Conservation (phyloP, 2,888 invertebrate genomes). For the Brachynemurus nebulosus region DNA sequence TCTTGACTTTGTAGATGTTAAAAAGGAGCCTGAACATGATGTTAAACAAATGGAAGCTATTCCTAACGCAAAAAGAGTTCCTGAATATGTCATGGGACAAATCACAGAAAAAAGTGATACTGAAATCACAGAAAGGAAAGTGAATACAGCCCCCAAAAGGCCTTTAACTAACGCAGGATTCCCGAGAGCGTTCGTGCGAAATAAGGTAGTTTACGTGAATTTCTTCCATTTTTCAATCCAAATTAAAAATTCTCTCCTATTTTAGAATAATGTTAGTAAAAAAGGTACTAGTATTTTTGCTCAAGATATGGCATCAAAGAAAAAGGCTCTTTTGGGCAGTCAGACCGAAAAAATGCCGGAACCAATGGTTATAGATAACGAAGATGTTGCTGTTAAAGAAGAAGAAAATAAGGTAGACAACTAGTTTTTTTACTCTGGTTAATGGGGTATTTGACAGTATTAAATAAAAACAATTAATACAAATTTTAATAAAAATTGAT, state of each 20-base stretch:
- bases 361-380: too few species aligned
- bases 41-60: conserved; percentile 33
- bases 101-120: conserved; percentile 39
- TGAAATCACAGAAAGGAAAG: neutral
- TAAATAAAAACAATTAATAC: too few species aligned
- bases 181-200: conserved; percentile 35
- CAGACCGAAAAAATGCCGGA: too few species aligned
- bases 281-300: conserved; percentile 38
- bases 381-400: too few species aligned
- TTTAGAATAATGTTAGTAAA: conserved; percentile 21
- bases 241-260: conserved; percentile 1
- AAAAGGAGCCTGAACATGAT: conserved; percentile 22
- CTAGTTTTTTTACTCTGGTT: too few species aligned
- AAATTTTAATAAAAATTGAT: too few species aligned
- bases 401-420: too few species aligned
- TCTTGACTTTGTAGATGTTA: conserved; percentile 18
- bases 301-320: conserved; percentile 30
- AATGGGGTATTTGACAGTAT: too few species aligned
- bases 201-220: conserved; percentile 19
- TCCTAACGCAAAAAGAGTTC: conserved; percentile 30
- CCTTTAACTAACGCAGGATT: conserved; percentile 31
- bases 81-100: conserved; percentile 34
- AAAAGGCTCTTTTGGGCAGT: too few species aligned
- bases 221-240: neutral
- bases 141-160: conserved; percentile 4